phyloP scores from a whole-genome alignment of 2,888 invertebrate genomes.

The Bhutanitis thaidina region DNA sequence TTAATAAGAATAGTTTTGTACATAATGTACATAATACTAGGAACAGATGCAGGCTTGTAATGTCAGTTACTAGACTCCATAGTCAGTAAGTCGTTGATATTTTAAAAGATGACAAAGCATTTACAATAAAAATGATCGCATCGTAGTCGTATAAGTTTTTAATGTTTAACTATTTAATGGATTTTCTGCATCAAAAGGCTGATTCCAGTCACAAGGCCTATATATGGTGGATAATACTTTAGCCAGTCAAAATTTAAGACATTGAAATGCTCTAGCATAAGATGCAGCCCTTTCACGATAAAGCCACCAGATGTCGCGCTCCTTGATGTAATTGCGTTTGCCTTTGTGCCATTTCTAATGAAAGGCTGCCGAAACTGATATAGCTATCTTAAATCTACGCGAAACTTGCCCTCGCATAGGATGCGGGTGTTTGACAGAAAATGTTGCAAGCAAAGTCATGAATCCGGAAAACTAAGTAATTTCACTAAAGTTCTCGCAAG shows the following conservation, averaged over 20 bases:
- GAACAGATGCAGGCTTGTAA: too few species aligned
- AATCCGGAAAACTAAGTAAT: constrained; percentile 20
- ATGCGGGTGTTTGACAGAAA: constrained; percentile 59
- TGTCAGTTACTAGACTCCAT: too few species aligned
- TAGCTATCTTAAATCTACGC: constrained; percentile 76
- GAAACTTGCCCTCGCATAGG: constrained; percentile 61
- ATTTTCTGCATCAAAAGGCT: too few species aligned
- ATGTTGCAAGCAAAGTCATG: constrained; percentile 38
- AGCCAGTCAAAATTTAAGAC: constrained; percentile 21
- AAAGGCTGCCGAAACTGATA: constrained; percentile 75
- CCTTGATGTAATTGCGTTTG: constrained; percentile 64
- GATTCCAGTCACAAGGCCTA: too few species aligned
- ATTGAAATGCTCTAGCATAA: constrained; percentile 36
- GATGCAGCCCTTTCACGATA: constrained; percentile 73
- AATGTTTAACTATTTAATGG: too few species aligned
- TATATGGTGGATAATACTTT: constrained; percentile 1
- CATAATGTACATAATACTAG: too few species aligned
- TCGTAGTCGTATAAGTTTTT: too few species aligned
- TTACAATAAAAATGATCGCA: too few species aligned
- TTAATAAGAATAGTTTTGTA: too few species aligned
- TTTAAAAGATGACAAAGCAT: too few species aligned
- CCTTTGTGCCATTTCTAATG: constrained; percentile 73
- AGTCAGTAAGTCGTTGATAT: too few species aligned
- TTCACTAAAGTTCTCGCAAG: constrained; percentile 1
- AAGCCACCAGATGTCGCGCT: constrained; percentile 67